These are phyloP conservation scores for Toxotes chatareus DNA, from an alignment of 2,113 vertebrate genomes.

Conservation along the genomic window DNA sequence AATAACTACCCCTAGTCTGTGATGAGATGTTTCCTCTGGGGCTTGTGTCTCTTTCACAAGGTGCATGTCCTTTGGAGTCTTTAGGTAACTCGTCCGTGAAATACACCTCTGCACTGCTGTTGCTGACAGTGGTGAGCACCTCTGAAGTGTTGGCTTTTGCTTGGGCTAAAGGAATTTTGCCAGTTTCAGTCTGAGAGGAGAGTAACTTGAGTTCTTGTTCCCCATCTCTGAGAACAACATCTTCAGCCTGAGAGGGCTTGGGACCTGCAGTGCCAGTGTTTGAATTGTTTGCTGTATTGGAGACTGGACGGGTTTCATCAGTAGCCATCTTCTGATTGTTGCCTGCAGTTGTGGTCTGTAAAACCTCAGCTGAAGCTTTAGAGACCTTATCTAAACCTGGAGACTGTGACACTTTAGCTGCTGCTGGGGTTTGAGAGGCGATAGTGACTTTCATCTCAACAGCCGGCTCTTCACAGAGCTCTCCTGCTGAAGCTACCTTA, in stretches of 20 bases:
- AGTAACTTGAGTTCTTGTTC: slow-evolving; percentile 2
- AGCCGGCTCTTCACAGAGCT: slow-evolving; percentile 51
- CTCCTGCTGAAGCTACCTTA: background rate
- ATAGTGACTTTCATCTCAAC: slow-evolving; percentile 71
- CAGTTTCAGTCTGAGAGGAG: background rate
- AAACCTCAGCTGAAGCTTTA: slow-evolving; percentile 22
- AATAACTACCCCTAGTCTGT: background rate
- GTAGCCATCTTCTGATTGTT: background rate
- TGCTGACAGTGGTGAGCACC: background rate
- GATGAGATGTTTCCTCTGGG: background rate
- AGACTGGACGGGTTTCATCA: slow-evolving; percentile 3
- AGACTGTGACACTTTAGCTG: slow-evolving; percentile 21
- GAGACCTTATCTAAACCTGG: slow-evolving; percentile 30
- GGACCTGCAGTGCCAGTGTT: background rate
- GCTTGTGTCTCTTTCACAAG: slow-evolving; percentile 5
- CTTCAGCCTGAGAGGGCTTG: slow-evolving; percentile 2
- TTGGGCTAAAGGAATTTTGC: background rate
- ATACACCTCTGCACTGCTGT: background rate
- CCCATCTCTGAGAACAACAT: background rate
- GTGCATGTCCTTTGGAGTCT: background rate
- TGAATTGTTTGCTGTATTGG: background rate
- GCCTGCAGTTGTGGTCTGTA: background rate
- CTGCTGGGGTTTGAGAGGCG: slow-evolving; percentile 53
- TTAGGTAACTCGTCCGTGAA: background rate
- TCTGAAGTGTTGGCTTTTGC: background rate